Evolutionary conservation across 2,888 invertebrate genomes (phyloP), one percentile per base, ranked within the genome.

Genomic region (Lepidochitona cinerea): DNA sequence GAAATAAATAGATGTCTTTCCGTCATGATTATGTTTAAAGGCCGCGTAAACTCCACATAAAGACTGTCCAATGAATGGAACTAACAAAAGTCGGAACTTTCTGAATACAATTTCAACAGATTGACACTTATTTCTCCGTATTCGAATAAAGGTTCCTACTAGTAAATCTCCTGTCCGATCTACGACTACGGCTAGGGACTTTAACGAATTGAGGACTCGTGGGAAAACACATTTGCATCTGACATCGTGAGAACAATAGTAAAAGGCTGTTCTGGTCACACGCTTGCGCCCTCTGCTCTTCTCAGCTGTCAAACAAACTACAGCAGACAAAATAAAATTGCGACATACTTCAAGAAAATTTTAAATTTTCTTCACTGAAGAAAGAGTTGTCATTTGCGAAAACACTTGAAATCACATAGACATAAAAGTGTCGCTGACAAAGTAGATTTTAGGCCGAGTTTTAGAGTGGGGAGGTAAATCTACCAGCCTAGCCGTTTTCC

Each of bases 221-320:
- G 88, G 88, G 88, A 88, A 88, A 86, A 83, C 82, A 81, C 86
- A 87, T 84, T 85, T 87, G 87, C 87, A 84, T 85, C 83, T 85
- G 84, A 83, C 85, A 87, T 82, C 87, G 87, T 88, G 88, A 85
- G 88, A 87, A 88, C 88, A 86, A 87, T 86, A 82, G 81, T 82
- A 80, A 81, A 77, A 72, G 78, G 85, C 83, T 82, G 77, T 84
- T 85, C 80, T 54, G 52, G 52, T 68, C 52, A 72, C 68, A 59
- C 66, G 68, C 3, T 66, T 14, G 37, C 66, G 35, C 66, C 66
- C 66, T n/a, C 66, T 66, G 37, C 2, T 66, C 64, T 59, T 59
- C 59, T 29, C 59, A 59, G 49, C 26, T 59, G 59, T 59, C 59
- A 32, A 23, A 29, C 59, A 59, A 18, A 41, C 41, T 18, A 41